phyloP scores from a whole-genome alignment of 2,797 vertebrate species.

The Siniperca scherzeri region DNA sequence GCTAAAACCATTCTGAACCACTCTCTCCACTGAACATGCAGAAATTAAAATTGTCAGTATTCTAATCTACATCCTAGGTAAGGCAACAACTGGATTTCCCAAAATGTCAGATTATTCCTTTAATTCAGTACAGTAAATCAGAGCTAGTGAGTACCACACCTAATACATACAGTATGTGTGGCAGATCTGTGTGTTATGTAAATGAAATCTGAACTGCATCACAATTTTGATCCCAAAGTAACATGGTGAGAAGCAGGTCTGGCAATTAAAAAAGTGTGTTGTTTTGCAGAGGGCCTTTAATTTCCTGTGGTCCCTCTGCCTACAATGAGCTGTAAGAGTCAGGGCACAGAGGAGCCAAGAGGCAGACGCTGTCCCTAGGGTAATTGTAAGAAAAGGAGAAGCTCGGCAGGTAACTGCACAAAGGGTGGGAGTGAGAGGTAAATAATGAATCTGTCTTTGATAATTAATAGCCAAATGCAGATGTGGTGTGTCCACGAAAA shows the following conservation, averaged over 20 bases:
- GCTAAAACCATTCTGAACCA: neutral
- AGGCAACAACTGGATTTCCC: neutral
- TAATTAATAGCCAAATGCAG: constrained; percentile 68
- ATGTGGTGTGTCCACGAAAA: constrained; percentile 42
- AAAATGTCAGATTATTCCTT: neutral
- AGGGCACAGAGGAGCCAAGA: constrained; percentile 32
- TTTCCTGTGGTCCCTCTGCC: constrained; percentile 25
- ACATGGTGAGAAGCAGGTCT: constrained; percentile 18
- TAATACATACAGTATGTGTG: constrained; percentile 35
- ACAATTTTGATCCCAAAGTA: constrained; percentile 25
- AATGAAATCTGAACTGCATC: constrained; percentile 32
- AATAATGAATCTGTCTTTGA: constrained; percentile 64
- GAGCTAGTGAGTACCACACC: neutral
- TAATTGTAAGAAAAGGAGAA: constrained; percentile 37
- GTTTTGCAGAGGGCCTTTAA: constrained; percentile 35
- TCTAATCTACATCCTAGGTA: neutral
- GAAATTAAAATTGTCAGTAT: neutral
- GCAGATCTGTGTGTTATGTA: constrained; percentile 28
- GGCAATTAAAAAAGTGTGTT: constrained; percentile 44
- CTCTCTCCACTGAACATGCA: neutral
- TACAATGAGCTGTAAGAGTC: constrained; percentile 26
- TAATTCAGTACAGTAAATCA: constrained; percentile 1
- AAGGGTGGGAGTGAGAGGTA: constrained; percentile 53
- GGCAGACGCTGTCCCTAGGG: constrained; percentile 33
- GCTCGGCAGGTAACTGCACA: constrained; percentile 61